A percentile compares a stretch with the other conserved stretches of the same genome.
phyloP scores from a whole-genome alignment of 2,113 vertebrate species.

The Coptodon rendalli region DNA sequence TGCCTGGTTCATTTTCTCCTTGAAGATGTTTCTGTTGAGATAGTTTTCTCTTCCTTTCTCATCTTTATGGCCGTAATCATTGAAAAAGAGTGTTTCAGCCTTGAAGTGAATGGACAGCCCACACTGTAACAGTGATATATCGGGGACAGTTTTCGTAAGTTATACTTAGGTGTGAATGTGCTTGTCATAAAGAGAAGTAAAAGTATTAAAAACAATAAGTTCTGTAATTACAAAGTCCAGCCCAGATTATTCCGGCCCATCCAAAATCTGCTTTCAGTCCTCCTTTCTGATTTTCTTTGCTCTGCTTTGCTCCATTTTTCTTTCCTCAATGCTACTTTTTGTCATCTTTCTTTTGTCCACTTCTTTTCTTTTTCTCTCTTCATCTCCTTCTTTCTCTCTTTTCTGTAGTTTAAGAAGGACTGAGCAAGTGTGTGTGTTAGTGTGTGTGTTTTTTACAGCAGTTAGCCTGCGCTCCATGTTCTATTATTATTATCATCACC shows the following conservation, averaged over 20 bases:
- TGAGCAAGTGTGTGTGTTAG: background rate
- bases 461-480: conserved; percentile 6
- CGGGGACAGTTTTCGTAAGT: background rate
- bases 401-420: background rate
- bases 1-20: background rate
- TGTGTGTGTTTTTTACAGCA: background rate
- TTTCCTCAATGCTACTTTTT: background rate
- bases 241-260: background rate
- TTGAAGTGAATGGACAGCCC: background rate
- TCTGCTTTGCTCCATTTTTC: background rate
- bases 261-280: background rate
- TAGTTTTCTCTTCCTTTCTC: background rate
- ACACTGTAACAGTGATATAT: background rate
- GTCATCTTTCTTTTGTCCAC: background rate
- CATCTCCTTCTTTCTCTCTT: background rate
- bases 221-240: background rate
- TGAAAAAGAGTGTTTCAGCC: background rate
- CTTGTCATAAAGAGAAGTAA: background rate
- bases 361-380: background rate
- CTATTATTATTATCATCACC: conserved; percentile 56
- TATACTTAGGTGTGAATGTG: background rate
- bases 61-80: background rate
- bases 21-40: background rate
- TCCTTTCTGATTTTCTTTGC: background rate
- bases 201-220: background rate